Evolutionary conservation across 2,797 vertebrate genomes (phyloP).

Genomic region (Cirrhinus mrigala): DNA sequence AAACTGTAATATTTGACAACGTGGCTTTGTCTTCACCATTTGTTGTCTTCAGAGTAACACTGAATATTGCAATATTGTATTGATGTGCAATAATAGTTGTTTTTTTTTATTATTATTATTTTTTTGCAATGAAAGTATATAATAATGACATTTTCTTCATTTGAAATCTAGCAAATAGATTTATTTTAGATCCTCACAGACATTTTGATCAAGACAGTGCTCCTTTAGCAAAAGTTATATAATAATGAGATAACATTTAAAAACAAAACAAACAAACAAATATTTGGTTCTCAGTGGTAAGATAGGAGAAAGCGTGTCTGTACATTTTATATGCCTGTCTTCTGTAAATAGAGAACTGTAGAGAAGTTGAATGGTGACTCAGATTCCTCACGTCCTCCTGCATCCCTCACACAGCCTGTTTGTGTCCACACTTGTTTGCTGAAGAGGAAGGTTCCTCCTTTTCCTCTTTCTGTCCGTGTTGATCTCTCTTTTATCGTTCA

Average conservation of each 20-base stretch:
- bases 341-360: conserved; percentile 60
- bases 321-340: conserved; percentile 63
- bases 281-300: conserved; percentile 21
- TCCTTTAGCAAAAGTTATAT: conserved; percentile 51
- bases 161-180: conserved; percentile 58
- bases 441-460: conserved; percentile 27
- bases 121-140: conserved; percentile 62
- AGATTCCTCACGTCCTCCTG: conserved; percentile 6
- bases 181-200: conserved; percentile 59
- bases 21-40: conserved; percentile 30
- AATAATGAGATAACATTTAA: conserved; percentile 32
- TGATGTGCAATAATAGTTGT: conserved; percentile 56
- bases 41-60: conserved; percentile 41
- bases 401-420: conserved; percentile 32
- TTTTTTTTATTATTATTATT: too few species aligned
- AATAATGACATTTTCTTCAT: conserved; percentile 57
- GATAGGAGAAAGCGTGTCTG: conserved; percentile 42
- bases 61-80: conserved; percentile 53
- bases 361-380: conserved; percentile 64
- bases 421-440: conserved; percentile 54
- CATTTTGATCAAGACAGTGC: conserved; percentile 51
- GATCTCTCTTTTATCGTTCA: conserved; percentile 26
- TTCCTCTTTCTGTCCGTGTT: conserved; percentile 22
- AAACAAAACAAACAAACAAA: conserved; percentile 20
- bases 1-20: conserved; percentile 27